Evolutionary conservation across 2,113 vertebrate genomes (phyloP).

Genomic region (Larimichthys polyactis): DNA sequence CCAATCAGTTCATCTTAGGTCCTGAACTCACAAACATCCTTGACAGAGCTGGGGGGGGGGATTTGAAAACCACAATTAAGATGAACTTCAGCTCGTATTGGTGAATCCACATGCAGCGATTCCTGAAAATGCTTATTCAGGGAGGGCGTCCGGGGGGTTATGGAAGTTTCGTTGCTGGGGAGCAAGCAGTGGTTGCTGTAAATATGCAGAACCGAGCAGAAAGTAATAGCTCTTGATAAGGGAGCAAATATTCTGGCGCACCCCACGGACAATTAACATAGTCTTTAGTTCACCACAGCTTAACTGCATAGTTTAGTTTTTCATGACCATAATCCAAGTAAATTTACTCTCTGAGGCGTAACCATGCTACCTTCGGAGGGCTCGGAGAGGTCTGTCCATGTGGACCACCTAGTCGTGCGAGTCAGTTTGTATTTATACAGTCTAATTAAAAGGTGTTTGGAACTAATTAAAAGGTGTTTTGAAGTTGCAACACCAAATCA

Average conservation of each 20-base stretch:
- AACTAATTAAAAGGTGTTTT: slow-evolving; percentile 1
- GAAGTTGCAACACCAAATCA: background rate
- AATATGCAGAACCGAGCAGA: slow-evolving; percentile 15
- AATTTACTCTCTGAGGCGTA: background rate
- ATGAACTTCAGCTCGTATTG: background rate
- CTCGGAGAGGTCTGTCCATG: background rate
- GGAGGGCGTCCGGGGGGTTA: background rate
- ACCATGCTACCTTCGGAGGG: background rate
- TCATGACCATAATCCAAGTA: background rate
- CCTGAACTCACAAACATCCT: background rate
- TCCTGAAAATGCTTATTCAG: slow-evolving; percentile 10
- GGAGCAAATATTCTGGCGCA: background rate
- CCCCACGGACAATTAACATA: background rate
- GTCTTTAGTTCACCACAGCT: background rate
- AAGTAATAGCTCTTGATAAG: background rate
- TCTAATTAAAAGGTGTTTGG: slow-evolving; percentile 5
- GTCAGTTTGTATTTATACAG: background rate
- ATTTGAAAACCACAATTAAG: background rate
- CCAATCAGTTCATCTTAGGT: background rate
- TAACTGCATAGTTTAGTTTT: background rate
- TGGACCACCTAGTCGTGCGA: slow-evolving; percentile 14
- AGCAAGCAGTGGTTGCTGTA: background rate
- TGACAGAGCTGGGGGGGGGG: background rate
- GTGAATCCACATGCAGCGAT: background rate
- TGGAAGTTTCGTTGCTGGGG: slow-evolving; percentile 5